These are phyloP conservation scores for Tragelaphus eurycerus DNA, from an alignment of 2,797 vertebrate species.

Conservation along the genomic window DNA sequence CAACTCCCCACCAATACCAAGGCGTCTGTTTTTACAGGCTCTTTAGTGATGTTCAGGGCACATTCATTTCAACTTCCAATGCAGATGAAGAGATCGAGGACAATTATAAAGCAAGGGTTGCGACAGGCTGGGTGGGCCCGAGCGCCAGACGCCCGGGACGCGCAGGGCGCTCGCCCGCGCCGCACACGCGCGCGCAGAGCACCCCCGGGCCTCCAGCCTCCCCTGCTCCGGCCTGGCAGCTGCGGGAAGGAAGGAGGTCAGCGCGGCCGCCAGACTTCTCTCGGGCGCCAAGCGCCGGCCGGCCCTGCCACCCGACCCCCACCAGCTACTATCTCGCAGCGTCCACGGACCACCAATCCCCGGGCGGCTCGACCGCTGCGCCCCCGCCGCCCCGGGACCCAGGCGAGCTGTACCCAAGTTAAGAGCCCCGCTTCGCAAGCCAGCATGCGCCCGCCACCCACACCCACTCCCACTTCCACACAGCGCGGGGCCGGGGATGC, in stretches of 20 bases:
- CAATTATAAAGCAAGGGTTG: not conserved
- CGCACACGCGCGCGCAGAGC: not conserved
- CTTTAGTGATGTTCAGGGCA: not conserved
- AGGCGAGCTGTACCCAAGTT: constrained; percentile 12
- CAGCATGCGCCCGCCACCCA: constrained; percentile 3
- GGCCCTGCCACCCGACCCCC: not conserved
- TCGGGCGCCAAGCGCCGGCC: not conserved
- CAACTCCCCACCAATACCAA: constrained; percentile 17
- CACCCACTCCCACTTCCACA: constrained; percentile 10
- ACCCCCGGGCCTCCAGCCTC: not conserved
- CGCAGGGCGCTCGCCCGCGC: not conserved
- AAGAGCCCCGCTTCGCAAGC: not conserved
- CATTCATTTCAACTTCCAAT: constrained; percentile 39
- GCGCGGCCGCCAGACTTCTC: not conserved
- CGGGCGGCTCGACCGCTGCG: not conserved
- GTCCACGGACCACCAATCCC: not conserved
- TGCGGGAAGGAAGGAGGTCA: constrained; percentile 18
- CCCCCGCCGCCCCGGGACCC: constrained; percentile 20
- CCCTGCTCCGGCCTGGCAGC: not conserved
- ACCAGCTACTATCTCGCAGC: not conserved
- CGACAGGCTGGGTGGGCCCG: not conserved
- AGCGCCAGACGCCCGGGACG: not conserved
- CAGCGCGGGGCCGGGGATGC: not conserved
- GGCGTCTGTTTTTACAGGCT: not conserved
- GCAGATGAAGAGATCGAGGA: not conserved